Evolutionary conservation across 2,797 vertebrate genomes (phyloP).

Genomic region (Helarctos malayanus): DNA sequence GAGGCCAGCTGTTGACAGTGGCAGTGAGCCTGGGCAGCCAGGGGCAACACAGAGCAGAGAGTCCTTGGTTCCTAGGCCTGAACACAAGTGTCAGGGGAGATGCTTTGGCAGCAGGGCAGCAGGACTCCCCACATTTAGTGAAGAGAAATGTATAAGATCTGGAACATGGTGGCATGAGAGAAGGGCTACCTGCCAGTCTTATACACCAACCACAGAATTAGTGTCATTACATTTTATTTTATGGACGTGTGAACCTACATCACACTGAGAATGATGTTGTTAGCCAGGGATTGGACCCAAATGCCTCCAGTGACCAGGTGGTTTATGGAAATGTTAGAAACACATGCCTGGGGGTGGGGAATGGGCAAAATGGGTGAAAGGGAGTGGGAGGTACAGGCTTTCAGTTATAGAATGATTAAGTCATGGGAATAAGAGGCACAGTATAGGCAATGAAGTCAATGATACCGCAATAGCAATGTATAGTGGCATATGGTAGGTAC

Average conservation of each 20-base stretch:
- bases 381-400: neutral
- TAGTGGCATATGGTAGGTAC: neutral
- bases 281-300: neutral
- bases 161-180: too few species aligned
- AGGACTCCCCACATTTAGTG: neutral
- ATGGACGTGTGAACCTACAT: neutral
- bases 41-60: neutral
- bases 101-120: neutral
- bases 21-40: neutral
- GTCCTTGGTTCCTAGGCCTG: neutral
- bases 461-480: neutral
- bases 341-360: neutral
- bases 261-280: neutral
- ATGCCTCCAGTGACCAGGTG: neutral
- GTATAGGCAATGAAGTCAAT: neutral
- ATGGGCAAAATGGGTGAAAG: neutral
- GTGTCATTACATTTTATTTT: neutral
- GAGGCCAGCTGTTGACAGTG: neutral
- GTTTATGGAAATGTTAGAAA: neutral
- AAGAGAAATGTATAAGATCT: neutral
- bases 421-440: neutral
- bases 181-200: neutral
- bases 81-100: neutral
- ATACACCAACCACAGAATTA: neutral
- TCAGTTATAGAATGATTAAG: neutral